phyloP scores from a whole-genome alignment of 1,140 invertebrate species.

The Pogonognathellus flavescens region DNA sequence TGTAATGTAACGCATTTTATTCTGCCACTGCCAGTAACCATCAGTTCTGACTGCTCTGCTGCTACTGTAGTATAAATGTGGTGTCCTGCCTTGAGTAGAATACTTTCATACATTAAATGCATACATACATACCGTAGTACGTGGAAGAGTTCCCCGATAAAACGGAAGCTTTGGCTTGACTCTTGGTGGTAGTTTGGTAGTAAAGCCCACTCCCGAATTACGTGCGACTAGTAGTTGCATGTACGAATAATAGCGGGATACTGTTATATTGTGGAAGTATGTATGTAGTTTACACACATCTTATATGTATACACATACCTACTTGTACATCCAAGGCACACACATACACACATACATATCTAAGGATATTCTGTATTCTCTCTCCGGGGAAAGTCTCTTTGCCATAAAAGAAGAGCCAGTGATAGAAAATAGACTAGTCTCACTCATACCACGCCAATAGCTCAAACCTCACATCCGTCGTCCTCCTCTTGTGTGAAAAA shows the following conservation, averaged over 20 bases:
- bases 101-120: slow-evolving; percentile 14
- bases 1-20: slow-evolving; percentile 16
- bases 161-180: slow-evolving; percentile 32
- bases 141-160: slow-evolving; percentile 4
- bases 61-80: not conserved
- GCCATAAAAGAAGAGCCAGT: not conserved
- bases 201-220: slow-evolving; percentile 14
- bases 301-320: slow-evolving; percentile 14
- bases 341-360: slow-evolving; percentile 1
- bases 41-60: not conserved
- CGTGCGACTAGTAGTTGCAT: not conserved
- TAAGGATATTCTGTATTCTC: not conserved
- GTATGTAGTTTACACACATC: no score
- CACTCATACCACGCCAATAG: not conserved
- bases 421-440: not conserved
- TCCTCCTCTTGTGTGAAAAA: no score
- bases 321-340: not conserved
- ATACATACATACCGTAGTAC: not conserved
- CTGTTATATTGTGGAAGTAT: no score
- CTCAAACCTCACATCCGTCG: not conserved
- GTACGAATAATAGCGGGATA: not conserved
- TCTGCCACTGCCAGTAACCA: not conserved
- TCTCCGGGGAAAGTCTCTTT: not conserved
- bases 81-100: slow-evolving; percentile 10
- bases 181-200: slow-evolving; percentile 23